Conservation (phyloP, 2,113 vertebrate species). For the Periophthalmus modestus region DNA sequence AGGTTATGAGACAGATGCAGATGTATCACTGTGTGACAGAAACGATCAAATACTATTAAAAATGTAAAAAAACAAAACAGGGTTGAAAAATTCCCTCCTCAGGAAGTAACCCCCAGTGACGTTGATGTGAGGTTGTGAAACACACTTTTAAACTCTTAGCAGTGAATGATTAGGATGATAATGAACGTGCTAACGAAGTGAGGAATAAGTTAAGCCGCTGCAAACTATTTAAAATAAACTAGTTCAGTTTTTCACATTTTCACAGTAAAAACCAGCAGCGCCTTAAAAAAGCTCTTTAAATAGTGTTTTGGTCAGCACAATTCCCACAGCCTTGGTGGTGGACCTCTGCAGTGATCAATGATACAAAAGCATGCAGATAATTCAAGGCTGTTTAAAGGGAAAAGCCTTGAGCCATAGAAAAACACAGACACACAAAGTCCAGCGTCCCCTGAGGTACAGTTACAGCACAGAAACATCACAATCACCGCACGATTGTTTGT, state of each 20-base stretch:
- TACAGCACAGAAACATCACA: neutral
- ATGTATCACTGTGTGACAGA: too few species aligned
- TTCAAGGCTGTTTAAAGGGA: conserved; percentile 6
- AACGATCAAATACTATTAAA: too few species aligned
- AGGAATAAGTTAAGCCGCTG: too few species aligned
- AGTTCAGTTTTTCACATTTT: neutral
- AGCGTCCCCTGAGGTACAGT: neutral
- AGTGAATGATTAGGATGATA: too few species aligned
- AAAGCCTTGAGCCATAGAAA: neutral
- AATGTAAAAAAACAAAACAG: too few species aligned
- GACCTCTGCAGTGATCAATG: conserved; percentile 20
- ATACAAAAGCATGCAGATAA: conserved; percentile 20
- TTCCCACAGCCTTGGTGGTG: conserved; percentile 19
- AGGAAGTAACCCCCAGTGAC: too few species aligned
- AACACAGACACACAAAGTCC: conserved; percentile 5
- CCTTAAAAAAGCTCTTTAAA: neutral
- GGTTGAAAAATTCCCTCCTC: too few species aligned
- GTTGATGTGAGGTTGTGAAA: too few species aligned
- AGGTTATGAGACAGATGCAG: neutral
- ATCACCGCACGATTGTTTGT: neutral
- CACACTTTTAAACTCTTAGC: too few species aligned
- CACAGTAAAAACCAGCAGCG: too few species aligned
- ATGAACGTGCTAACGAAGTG: too few species aligned
- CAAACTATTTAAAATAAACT: neutral
- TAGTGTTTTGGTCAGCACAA: conserved; percentile 1